phyloP scores from a whole-genome alignment of 2,888 invertebrate species.

The Leucophora obtusa region DNA sequence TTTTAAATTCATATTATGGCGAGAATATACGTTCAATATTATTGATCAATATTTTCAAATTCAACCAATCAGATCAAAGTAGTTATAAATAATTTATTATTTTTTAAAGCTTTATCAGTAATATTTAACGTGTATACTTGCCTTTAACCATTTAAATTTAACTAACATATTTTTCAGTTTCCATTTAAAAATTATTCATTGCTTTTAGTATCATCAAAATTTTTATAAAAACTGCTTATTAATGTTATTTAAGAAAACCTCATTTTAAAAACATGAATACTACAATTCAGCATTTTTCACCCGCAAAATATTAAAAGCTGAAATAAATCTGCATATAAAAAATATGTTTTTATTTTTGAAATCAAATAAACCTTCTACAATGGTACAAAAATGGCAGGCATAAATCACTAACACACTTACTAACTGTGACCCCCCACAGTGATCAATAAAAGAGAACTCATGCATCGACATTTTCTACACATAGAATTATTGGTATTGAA shows the following conservation, averaged over 20 bases:
- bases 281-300: neutral
- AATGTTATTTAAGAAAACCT: neutral
- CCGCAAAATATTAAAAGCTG: neutral
- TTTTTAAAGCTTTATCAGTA: too few species aligned
- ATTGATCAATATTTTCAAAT: too few species aligned
- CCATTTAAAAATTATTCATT: too few species aligned
- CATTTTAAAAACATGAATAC: neutral
- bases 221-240: neutral
- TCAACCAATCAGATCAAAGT: too few species aligned
- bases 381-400: slow-evolving; percentile 25
- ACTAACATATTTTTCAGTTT: too few species aligned
- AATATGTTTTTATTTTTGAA: slow-evolving; percentile 37
- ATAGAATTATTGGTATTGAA: slow-evolving; percentile 23
- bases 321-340: too few species aligned
- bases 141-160: too few species aligned
- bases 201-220: too few species aligned
- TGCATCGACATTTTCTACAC: neutral
- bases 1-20: too few species aligned
- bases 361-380: slow-evolving; percentile 3
- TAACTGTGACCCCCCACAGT: slow-evolving; percentile 1
- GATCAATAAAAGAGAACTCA: slow-evolving; percentile 15
- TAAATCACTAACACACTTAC: slow-evolving; percentile 37
- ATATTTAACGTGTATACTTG: too few species aligned
- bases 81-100: too few species aligned
- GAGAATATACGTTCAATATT: too few species aligned